Conservation (phyloP, 2,888 invertebrate species). For the Drosophila hamatofila region DNA sequence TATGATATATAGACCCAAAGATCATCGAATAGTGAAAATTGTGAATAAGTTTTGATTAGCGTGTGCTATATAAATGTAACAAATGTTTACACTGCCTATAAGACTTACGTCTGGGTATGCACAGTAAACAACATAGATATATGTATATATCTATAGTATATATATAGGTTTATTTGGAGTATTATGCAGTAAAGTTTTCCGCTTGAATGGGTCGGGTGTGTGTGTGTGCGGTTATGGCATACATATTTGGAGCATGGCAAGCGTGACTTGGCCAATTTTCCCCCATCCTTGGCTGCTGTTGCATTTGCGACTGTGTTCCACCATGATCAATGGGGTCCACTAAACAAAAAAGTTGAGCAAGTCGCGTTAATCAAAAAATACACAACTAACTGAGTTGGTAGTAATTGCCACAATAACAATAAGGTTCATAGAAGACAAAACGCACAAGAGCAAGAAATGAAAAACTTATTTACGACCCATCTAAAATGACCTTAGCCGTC, state of each 20-base stretch:
- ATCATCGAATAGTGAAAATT: conserved; percentile 36
- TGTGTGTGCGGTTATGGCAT: conserved; percentile 48
- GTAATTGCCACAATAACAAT: conserved; percentile 28
- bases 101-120: conserved; percentile 4
- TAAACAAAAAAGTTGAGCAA: conserved; percentile 17
- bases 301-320: conserved; percentile 26
- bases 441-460: conserved; percentile 25
- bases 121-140: not conserved
- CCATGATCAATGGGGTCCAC: conserved; percentile 19
- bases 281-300: conserved; percentile 27
- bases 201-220: conserved; percentile 39
- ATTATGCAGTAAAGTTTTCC: conserved; percentile 68
- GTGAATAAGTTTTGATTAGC: conserved; percentile 53
- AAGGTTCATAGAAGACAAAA: conserved; percentile 10
- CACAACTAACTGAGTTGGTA: conserved; percentile 1
- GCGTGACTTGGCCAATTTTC: conserved; percentile 70
- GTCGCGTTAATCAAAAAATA: conserved; percentile 12
- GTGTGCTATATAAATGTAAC: conserved; percentile 56
- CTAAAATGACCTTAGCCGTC: conserved; percentile 11
- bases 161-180: conserved; percentile 30
- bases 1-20: conserved; percentile 1
- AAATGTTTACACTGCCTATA: conserved; percentile 47
- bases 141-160: conserved; percentile 25
- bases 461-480: conserved; percentile 61
- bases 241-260: conserved; percentile 51